These are phyloP conservation scores for Buteo buteo DNA, from an alignment of 2,113 vertebrate genomes.

Conservation along the genomic window DNA sequence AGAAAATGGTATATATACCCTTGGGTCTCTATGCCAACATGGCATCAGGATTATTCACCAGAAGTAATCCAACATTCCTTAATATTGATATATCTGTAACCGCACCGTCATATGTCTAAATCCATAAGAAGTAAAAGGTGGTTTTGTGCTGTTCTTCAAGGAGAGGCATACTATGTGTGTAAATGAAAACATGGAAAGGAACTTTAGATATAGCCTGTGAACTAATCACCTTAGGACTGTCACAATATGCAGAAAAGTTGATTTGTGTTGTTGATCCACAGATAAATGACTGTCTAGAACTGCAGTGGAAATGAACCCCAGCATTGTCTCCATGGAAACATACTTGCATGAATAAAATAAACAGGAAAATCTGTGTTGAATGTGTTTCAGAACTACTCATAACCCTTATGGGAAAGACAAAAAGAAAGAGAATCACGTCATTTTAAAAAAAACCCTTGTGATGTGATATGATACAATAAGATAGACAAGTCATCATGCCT, in stretches of 20 bases:
- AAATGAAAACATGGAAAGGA: neutral
- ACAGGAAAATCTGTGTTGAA: neutral
- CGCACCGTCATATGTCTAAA: neutral
- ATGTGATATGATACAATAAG: neutral
- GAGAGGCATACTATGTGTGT: neutral
- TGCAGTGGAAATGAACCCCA: neutral
- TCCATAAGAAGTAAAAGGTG: neutral
- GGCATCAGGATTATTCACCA: neutral
- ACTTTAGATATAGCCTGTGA: neutral
- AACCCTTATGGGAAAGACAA: neutral
- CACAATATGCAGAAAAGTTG: constrained; percentile 21
- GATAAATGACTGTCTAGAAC: constrained; percentile 3
- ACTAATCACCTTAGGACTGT: neutral
- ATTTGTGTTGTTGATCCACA: constrained; percentile 10
- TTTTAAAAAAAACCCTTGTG: neutral
- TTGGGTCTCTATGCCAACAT: neutral
- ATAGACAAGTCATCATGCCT: neutral
- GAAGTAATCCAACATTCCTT: neutral
- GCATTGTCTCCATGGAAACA: constrained; percentile 32
- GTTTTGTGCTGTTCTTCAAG: neutral
- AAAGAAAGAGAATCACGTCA: neutral
- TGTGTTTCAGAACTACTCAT: neutral
- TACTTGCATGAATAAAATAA: constrained; percentile 22
- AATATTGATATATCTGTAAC: neutral
- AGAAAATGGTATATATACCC: neutral